These are phyloP conservation scores for Zonotrichia albicollis DNA, from an alignment of 2,797 vertebrate genomes.

Conservation along the genomic window DNA sequence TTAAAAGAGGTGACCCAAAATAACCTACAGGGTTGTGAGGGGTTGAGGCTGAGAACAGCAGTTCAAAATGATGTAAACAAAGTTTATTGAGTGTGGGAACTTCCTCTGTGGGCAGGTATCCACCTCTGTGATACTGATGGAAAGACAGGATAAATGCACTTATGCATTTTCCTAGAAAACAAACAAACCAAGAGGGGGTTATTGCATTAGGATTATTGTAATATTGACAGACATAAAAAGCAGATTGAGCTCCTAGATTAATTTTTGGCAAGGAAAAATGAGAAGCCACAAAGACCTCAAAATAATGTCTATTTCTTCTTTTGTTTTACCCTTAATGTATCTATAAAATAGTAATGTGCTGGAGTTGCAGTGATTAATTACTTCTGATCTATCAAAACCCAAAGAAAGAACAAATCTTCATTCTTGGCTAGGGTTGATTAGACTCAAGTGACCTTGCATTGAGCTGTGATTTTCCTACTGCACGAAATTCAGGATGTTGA, in stretches of 20 bases:
- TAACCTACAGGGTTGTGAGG: not conserved
- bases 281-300: not conserved
- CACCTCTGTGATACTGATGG: not conserved
- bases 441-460: not conserved
- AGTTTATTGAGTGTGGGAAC: not conserved
- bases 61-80: not conserved
- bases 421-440: not conserved
- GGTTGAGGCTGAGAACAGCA: not conserved
- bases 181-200: fast-evolving
- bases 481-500: not conserved
- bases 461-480: not conserved
- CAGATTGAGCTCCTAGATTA: not conserved
- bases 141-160: not conserved
- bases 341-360: not conserved
- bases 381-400: not conserved
- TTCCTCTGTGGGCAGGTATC: not conserved
- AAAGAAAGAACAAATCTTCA: not conserved
- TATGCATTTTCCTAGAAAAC: not conserved
- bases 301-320: not conserved
- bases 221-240: not conserved
- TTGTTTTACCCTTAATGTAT: not conserved
- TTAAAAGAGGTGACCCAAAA: not conserved
- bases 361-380: not conserved
- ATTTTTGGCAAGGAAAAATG: not conserved
- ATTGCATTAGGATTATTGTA: not conserved